These are phyloP conservation scores for Mimachlamys varia DNA, from an alignment of 2,888 invertebrate species.

Conservation along the genomic window DNA sequence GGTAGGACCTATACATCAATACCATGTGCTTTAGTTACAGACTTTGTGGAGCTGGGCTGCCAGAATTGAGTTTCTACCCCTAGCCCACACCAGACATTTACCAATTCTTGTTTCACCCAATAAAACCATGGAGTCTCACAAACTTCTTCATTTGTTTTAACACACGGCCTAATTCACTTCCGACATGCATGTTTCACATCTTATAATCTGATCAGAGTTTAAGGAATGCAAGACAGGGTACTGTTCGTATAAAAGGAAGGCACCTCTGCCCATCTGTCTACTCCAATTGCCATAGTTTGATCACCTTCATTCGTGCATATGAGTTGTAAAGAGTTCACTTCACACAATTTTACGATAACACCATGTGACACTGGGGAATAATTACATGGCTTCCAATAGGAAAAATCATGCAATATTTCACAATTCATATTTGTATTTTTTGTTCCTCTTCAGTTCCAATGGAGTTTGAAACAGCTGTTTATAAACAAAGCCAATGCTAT, in stretches of 20 bases:
- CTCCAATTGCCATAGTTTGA: not conserved
- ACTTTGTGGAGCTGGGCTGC: constrained; percentile 18
- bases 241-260: not conserved
- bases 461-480: not conserved
- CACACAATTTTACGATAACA: constrained; percentile 9
- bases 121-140: not conserved
- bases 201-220: not conserved
- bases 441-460: not conserved
- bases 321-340: not conserved
- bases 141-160: not conserved
- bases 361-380: not conserved
- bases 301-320: not conserved
- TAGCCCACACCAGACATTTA: not conserved
- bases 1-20: not conserved
- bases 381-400: not conserved
- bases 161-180: constrained; percentile 21
- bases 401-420: constrained; percentile 16
- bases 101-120: constrained; percentile 28
- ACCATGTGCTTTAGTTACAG: not conserved
- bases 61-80: not conserved
- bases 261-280: not conserved
- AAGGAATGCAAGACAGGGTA: not conserved
- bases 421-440: not conserved
- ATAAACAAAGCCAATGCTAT: not conserved
- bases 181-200: constrained; percentile 28